phyloP scores from a whole-genome alignment of 2,888 invertebrate species.

The Syritta pipiens region DNA sequence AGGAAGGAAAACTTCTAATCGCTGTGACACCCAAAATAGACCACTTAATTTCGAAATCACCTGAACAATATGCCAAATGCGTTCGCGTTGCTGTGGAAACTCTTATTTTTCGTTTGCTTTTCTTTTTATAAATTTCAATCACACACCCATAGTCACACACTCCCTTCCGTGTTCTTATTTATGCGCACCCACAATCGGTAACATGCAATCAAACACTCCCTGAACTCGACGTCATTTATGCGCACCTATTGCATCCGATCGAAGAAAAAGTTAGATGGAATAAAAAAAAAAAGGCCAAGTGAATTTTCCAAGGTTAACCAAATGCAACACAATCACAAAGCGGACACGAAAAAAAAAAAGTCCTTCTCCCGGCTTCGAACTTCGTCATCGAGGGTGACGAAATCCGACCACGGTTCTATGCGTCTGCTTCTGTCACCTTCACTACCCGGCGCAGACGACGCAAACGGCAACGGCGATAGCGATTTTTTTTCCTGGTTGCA shows the following conservation, averaged over 20 bases:
- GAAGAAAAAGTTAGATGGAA: constrained; percentile 1
- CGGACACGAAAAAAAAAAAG: background rate
- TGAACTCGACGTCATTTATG: too few species aligned
- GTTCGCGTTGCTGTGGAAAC: too few species aligned
- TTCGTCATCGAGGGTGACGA: constrained; percentile 47
- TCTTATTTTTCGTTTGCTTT: too few species aligned
- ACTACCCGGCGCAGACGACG: constrained; percentile 25
- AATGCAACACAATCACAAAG: constrained; percentile 1
- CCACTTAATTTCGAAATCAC: too few species aligned
- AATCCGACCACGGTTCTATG: constrained; percentile 5
- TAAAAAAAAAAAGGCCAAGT: constrained; percentile 11
- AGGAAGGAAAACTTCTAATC: too few species aligned
- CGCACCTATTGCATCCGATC: constrained; percentile 13
- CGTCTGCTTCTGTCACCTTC: background rate
- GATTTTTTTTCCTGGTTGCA: background rate
- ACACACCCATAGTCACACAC: too few species aligned
- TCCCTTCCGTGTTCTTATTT: too few species aligned
- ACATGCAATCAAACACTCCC: too few species aligned
- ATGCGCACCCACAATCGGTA: too few species aligned
- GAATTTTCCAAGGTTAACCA: constrained; percentile 46
- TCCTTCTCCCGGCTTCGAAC: background rate
- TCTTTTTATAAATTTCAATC: too few species aligned
- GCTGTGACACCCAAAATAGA: too few species aligned
- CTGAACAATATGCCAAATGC: too few species aligned
- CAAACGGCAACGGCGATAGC: background rate